phyloP scores from a whole-genome alignment of 1,140 invertebrate species.

The Heliothis virescens region DNA sequence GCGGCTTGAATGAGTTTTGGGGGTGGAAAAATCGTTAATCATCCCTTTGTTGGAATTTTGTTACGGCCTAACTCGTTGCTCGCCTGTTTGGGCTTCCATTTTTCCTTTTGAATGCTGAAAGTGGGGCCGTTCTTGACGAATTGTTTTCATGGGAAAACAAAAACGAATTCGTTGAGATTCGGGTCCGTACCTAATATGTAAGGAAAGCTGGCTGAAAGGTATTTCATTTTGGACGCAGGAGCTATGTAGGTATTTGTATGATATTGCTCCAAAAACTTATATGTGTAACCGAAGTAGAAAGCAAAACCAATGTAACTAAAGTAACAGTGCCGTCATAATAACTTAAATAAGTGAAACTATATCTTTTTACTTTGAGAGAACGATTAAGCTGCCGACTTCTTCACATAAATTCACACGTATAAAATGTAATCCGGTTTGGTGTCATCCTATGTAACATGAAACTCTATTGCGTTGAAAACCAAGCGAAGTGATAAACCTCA shows the following conservation, averaged over 20 bases:
- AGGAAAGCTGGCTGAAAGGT: slow-evolving; percentile 29
- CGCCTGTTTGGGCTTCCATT: slow-evolving; percentile 83
- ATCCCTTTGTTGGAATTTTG: slow-evolving; percentile 86
- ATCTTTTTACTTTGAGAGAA: slow-evolving; percentile 27
- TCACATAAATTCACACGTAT: slow-evolving; percentile 43
- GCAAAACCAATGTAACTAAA: not conserved
- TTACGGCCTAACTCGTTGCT: slow-evolving; percentile 85
- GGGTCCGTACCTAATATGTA: slow-evolving; percentile 42
- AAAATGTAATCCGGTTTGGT: slow-evolving; percentile 40
- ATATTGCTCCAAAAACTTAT: slow-evolving; percentile 13
- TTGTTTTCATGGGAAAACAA: slow-evolving; percentile 81
- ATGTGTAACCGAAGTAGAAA: not conserved
- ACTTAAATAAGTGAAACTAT: not conserved
- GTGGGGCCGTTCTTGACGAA: slow-evolving; percentile 81
- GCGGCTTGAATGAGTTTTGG: slow-evolving; percentile 82
- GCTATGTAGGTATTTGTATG: slow-evolving; percentile 23
- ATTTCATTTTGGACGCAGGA: slow-evolving; percentile 29
- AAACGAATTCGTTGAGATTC: slow-evolving; percentile 53
- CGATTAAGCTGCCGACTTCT: slow-evolving; percentile 40
- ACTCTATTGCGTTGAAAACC: slow-evolving; percentile 41
- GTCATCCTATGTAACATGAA: slow-evolving; percentile 46
- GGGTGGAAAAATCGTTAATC: slow-evolving; percentile 85
- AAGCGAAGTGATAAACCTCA: slow-evolving; percentile 46
- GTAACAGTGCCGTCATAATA: not conserved
- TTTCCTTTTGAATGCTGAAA: slow-evolving; percentile 79